Evolutionary conservation across 2,113 vertebrate species (phyloP).

Genomic region (Cynoglossus semilaevis): DNA sequence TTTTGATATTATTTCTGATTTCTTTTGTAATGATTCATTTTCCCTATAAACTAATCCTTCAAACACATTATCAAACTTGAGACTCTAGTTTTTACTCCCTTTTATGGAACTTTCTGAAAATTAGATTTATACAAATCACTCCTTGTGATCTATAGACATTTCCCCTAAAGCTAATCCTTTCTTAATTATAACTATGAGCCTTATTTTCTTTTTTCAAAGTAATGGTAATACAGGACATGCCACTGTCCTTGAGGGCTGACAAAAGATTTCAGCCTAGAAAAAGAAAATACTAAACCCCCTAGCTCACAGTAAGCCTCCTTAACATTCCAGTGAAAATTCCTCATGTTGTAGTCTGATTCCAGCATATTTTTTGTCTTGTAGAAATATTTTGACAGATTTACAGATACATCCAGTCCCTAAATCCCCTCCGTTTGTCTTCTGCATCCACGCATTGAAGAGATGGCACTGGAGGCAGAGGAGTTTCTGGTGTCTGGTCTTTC

Average conservation of each 20-base stretch:
- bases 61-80: neutral
- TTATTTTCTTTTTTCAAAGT: slow-evolving; percentile 41
- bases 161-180: slow-evolving; percentile 27
- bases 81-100: too few relatives aligned
- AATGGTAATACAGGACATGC: slow-evolving; percentile 41
- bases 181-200: slow-evolving; percentile 47
- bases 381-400: slow-evolving; percentile 78
- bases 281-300: slow-evolving; percentile 44
- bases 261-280: slow-evolving; percentile 43
- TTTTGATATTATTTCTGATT: too few relatives aligned
- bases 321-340: slow-evolving; percentile 63
- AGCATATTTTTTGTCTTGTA: slow-evolving; percentile 71
- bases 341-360: slow-evolving; percentile 70
- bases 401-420: slow-evolving; percentile 69
- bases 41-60: too few relatives aligned
- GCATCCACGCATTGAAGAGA: slow-evolving; percentile 66
- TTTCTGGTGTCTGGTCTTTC: slow-evolving; percentile 66
- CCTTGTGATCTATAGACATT: slow-evolving; percentile 28
- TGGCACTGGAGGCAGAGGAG: slow-evolving; percentile 60
- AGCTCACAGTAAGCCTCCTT: slow-evolving; percentile 69
- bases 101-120: too few relatives aligned
- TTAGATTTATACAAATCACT: slow-evolving; percentile 11
- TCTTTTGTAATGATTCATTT: too few relatives aligned
- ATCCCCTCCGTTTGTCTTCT: slow-evolving; percentile 69
- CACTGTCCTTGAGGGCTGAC: slow-evolving; percentile 55